Base-by-base conservation (phyloP, 1,140 invertebrate species). In the Epicauta chinensis region DNA sequence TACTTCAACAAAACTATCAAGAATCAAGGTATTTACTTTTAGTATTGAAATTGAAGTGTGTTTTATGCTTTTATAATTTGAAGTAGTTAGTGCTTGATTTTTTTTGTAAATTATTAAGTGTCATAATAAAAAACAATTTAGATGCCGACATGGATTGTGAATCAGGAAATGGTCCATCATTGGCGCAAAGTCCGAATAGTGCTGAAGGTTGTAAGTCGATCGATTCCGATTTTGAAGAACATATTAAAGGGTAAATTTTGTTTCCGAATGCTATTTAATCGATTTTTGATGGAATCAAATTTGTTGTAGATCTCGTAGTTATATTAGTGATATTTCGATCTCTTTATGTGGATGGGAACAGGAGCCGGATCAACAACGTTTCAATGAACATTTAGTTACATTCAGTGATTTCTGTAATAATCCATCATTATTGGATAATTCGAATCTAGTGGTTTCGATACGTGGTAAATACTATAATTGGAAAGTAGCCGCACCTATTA, bases 171-270 rank as follows among this genome's bases (percentile, higher is more conserved):
- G 94, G 94, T 4, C 86, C 91, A 7, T 97, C 93, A 16, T 73
- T 97, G 44, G 90, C 93, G 1, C 92, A 96, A 64, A 96, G 91
- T 39, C 93, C 94, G 3, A 88, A 89, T 58, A 93, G 90, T 45
- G 81, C 87, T 14, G 90, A 93, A 63, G 86, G 87, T 12, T 84
- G 81, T 11, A 85, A 86, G 59, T 82, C 81, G 2, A 62, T 88
- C 3, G 87, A 91, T 69, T 90, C 86, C 32, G 88, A 91, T 63
- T 88, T 85, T 64, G 89, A 91, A 45, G 87, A 90, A 60, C 66
- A 68, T n/a, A 63, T 59, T 16, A 70, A 69, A 60, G 34, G 58
- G 67, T 69, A 61, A 63, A 66, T 39, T n/a, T 44, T 17, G 7
- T 30, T 7, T 31, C 14, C 16, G 7, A 32, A 12, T 14, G 14